Evolutionary conservation across 1,140 invertebrate genomes (phyloP).

Genomic region (Aradophagus sp.): DNA sequence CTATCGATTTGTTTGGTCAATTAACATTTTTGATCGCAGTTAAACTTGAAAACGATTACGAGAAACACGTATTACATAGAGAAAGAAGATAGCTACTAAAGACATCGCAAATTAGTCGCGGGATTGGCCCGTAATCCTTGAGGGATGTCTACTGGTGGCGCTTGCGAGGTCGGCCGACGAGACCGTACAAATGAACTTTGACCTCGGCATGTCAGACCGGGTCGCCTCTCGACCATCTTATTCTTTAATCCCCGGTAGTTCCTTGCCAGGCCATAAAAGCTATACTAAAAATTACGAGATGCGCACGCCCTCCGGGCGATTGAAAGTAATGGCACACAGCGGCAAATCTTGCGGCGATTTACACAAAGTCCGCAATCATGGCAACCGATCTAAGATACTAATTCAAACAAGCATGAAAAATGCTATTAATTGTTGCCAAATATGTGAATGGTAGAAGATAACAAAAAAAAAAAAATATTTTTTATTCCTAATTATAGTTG

Average conservation of each 20-base stretch:
- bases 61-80: constrained; percentile 23
- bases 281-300: constrained; percentile 68
- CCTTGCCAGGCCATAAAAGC: constrained; percentile 59
- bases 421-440: constrained; percentile 22
- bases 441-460: no score
- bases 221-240: constrained; percentile 62
- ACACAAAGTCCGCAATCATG: constrained; percentile 47
- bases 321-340: constrained; percentile 72
- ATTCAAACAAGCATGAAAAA: constrained; percentile 16
- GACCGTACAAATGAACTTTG: constrained; percentile 71
- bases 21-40: constrained; percentile 30
- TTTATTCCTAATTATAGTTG: no score
- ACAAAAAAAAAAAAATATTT: no score
- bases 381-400: constrained; percentile 13
- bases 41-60: constrained; percentile 31
- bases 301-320: constrained; percentile 60
- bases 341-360: constrained; percentile 46
- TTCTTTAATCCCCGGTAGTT: constrained; percentile 71
- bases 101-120: constrained; percentile 73
- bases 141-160: constrained; percentile 62
- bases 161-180: constrained; percentile 63
- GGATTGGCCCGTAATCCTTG: constrained; percentile 73
- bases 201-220: constrained; percentile 33
- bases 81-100: constrained; percentile 42
- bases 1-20: constrained; percentile 22